Conservation (phyloP, 2,888 invertebrate genomes). For the Trimorus sp. region DNA sequence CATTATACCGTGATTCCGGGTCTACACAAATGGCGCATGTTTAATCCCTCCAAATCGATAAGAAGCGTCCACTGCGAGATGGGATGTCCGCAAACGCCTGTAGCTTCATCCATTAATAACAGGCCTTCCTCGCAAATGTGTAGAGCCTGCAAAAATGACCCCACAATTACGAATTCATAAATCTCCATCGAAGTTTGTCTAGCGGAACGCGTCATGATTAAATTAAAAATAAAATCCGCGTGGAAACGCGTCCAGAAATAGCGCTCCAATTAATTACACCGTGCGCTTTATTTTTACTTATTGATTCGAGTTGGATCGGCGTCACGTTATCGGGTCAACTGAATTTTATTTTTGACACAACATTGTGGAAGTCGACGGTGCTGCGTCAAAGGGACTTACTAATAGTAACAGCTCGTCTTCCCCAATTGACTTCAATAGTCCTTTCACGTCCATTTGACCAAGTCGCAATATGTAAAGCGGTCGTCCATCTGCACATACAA, state of each 20-base stretch:
- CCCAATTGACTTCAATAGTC: constrained; percentile 93
- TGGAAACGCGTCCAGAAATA: no score
- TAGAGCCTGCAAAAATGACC: constrained; percentile 84
- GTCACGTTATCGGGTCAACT: no score
- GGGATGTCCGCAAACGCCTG: constrained; percentile 89
- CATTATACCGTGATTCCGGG: constrained; percentile 89
- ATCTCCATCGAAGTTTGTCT: no score
- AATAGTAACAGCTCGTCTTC: constrained; percentile 94
- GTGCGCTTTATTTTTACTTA: no score
- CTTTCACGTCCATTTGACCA: constrained; percentile 98
- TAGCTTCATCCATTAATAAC: constrained; percentile 92
- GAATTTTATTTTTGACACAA: background rate
- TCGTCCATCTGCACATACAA: constrained; percentile 86
- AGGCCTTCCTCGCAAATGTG: constrained; percentile 96
- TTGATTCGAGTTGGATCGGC: no score
- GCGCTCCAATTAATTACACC: no score
- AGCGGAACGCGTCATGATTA: no score
- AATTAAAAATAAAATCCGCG: no score
- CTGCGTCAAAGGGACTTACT: constrained; percentile 82
- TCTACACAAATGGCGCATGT: constrained; percentile 97
- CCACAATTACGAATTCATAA: no score
- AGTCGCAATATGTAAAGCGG: constrained; percentile 94
- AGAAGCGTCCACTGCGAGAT: constrained; percentile 94
- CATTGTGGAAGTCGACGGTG: background rate
- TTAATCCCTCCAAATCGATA: constrained; percentile 95